Evolutionary conservation across 2,888 invertebrate genomes (phyloP), one percentile per base, ranked within the genome.

Genomic region (Caenorhabditis uteleia): DNA sequence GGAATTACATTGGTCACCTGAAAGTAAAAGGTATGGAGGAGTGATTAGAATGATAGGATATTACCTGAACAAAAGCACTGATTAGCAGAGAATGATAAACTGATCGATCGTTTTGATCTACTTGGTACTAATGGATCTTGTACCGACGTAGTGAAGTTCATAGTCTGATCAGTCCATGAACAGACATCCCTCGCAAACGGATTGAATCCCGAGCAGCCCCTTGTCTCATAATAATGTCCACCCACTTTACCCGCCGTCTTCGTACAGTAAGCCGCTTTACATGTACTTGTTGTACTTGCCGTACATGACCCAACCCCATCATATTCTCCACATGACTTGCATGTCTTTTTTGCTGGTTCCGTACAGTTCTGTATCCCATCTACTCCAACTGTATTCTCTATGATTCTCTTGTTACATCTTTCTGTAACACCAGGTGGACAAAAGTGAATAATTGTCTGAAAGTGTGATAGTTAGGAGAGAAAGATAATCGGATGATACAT

Each of bases 31-130:
- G 27, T n/a, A n/a, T n/a, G n/a, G n/a, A n/a, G n/a, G n/a, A n/a
- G n/a, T n/a, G n/a, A n/a, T n/a, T n/a, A n/a, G n/a, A n/a, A n/a
- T n/a, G n/a, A n/a, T n/a, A 23, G 25, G 8, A 27, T 27, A 14
- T 27, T 8, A 57, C 62, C 64, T 42, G 57, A 45, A 42, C 64
- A 64, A 46, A 54, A 58, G 27, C 64, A 64, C 27, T 64, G 64
- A 40, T 48, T 46, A 2, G 57, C 57, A 14, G 12, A 33, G 31
- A 56, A 57, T 16, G 44, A 3, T 36, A 64, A 34, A 1, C 31
- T 36, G 18, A 60, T 21, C 10, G 26, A 47, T 20, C 59, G 16
- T 43, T 59, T 59, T 25, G 42, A 47, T 21, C 47, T 33, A 2
- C 34, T 21, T 6, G 51, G 27, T 3, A 38, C 14, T n/a, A n/a